phyloP scores from a whole-genome alignment of 2,888 invertebrate genomes.

The Epinotia ramella region DNA sequence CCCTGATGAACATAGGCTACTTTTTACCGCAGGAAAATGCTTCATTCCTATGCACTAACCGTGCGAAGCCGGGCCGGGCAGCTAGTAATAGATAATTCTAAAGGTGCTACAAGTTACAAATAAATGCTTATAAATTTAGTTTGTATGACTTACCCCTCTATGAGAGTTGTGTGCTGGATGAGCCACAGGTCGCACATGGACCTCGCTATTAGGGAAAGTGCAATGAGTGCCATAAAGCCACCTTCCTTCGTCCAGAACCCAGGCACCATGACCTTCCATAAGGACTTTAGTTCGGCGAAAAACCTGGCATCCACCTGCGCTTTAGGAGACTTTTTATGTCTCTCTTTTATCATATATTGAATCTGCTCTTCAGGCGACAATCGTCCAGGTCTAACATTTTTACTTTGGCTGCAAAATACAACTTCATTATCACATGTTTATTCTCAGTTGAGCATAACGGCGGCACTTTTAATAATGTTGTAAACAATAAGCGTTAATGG shows the following conservation, averaged over 20 bases:
- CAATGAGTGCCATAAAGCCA: slow-evolving; percentile 90
- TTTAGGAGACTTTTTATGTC: slow-evolving; percentile 85
- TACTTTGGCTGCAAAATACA: slow-evolving; percentile 52
- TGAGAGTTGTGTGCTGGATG: slow-evolving; percentile 96
- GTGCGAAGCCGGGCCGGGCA: too few species aligned
- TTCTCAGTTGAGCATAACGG: not conserved
- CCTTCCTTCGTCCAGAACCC: slow-evolving; percentile 91
- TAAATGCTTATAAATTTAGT: slow-evolving; percentile 2
- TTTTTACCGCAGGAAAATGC: too few species aligned
- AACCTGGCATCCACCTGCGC: slow-evolving; percentile 92
- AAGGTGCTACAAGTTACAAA: not conserved
- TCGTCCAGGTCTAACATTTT: slow-evolving; percentile 57
- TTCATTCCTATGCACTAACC: too few species aligned
- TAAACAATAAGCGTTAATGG: slow-evolving; percentile 34
- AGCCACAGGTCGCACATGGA: slow-evolving; percentile 99
- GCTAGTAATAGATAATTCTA: too few species aligned
- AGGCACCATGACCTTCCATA: slow-evolving; percentile 92
- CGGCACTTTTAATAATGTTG: not conserved
- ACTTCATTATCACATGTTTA: slow-evolving; percentile 1
- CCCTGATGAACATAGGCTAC: too few species aligned
- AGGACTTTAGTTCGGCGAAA: slow-evolving; percentile 87
- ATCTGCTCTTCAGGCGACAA: slow-evolving; percentile 88
- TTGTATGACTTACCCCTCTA: slow-evolving; percentile 90
- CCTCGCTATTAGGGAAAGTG: slow-evolving; percentile 92
- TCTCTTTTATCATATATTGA: slow-evolving; percentile 92